A percentile compares a stretch with the other conserved stretches of the same genome.
Evolutionary conservation across 2,888 invertebrate species (phyloP).

Genomic region (Brassicogethes aeneus): DNA sequence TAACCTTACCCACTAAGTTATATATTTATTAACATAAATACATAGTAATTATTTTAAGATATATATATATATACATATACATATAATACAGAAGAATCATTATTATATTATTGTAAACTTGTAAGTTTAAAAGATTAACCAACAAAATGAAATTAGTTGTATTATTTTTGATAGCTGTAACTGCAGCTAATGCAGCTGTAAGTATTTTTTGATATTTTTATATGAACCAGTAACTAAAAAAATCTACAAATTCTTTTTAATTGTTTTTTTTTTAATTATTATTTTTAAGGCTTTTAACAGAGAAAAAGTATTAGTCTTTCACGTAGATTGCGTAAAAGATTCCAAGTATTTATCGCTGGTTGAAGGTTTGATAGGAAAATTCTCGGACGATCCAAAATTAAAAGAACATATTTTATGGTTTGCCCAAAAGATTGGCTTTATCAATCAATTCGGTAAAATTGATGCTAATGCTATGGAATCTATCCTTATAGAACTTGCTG

Average conservation of each 20-base stretch:
- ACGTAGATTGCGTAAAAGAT: conserved; percentile 22
- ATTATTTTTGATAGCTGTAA: neutral
- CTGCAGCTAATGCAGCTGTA: neutral
- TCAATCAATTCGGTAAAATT: conserved; percentile 32
- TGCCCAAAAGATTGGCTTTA: conserved; percentile 41
- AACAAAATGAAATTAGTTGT: neutral
- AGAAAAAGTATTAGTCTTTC: conserved; percentile 17
- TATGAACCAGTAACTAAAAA: no score
- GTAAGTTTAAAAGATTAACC: neutral
- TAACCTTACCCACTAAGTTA: no score
- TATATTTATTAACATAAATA: no score
- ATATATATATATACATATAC: no score
- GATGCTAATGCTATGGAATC: conserved; percentile 35
- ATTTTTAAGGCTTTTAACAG: conserved; percentile 19
- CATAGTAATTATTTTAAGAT: no score
- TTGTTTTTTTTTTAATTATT: no score
- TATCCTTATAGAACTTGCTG: conserved; percentile 38
- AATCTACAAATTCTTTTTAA: no score
- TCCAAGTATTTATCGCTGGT: conserved; percentile 25
- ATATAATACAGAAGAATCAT: no score
- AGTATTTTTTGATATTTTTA: neutral
- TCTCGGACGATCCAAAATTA: conserved; percentile 38
- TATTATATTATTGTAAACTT: no score
- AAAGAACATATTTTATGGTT: conserved; percentile 44
- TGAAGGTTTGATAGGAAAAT: conserved; percentile 41